phyloP scores from a whole-genome alignment of 2,888 invertebrate species.

The Dysmachus trigonus region DNA sequence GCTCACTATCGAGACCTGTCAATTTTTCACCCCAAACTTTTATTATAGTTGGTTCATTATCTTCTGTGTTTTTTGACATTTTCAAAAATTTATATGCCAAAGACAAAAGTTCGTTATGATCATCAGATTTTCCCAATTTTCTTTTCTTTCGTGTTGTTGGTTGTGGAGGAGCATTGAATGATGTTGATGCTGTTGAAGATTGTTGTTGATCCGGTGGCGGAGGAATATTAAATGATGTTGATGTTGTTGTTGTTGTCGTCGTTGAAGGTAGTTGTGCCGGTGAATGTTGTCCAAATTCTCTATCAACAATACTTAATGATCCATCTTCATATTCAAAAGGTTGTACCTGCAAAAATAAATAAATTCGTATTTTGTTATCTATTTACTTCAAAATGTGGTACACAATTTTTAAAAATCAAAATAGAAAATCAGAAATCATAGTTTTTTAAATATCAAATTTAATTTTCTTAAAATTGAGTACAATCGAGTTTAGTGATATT shows the following conservation, averaged over 20 bases:
- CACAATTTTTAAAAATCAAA: too few relatives aligned
- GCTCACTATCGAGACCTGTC: background rate
- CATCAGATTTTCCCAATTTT: background rate
- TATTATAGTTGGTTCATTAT: background rate
- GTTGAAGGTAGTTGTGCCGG: background rate
- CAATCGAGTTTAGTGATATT: too few relatives aligned
- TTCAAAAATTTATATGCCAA: background rate
- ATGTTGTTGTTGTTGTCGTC: background rate
- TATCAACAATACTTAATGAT: background rate
- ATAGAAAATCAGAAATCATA: too few relatives aligned
- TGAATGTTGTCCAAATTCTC: background rate
- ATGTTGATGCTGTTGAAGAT: background rate
- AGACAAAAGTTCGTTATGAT: background rate
- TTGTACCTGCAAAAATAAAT: background rate
- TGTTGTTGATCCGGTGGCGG: background rate
- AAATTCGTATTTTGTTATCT: background rate
- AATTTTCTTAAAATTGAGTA: too few relatives aligned
- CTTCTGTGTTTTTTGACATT: background rate
- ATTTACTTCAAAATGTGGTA: too few relatives aligned
- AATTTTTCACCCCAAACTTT: background rate
- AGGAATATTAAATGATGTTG: background rate
- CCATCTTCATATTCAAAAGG: background rate
- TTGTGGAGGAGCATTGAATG: background rate
- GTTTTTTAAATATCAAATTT: too few relatives aligned
- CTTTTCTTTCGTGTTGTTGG: background rate